These are phyloP conservation scores for Micrastur ruficollis DNA, from an alignment of 2,797 vertebrate species.

Conservation along the genomic window DNA sequence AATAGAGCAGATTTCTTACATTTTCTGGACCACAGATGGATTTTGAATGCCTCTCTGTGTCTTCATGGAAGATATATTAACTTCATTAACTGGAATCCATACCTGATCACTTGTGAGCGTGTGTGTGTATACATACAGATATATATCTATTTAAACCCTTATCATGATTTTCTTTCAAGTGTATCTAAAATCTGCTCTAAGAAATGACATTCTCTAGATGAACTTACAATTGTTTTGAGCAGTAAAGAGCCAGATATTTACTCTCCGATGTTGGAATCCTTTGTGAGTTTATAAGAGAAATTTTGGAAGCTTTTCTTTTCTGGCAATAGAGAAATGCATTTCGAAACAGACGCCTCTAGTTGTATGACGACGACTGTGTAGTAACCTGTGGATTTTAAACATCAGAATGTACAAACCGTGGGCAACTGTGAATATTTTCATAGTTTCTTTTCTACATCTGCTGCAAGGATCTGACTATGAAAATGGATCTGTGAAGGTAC, in stretches of 20 bases:
- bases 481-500: conserved; percentile 74
- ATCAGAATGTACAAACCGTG: conserved; percentile 78
- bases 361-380: conserved; percentile 57
- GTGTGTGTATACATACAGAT: neutral
- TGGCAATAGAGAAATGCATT: conserved; percentile 71
- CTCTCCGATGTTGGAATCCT: conserved; percentile 29
- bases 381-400: conserved; percentile 62
- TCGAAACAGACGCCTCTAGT: conserved; percentile 59
- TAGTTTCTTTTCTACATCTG: conserved; percentile 73
- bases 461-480: conserved; percentile 72
- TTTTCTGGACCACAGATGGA: conserved; percentile 58
- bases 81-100: conserved; percentile 19
- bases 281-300: conserved; percentile 17
- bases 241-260: conserved; percentile 39
- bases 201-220: conserved; percentile 42
- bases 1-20: conserved; percentile 2
- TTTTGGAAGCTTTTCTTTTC: conserved; percentile 43
- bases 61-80: conserved; percentile 47
- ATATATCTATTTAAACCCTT: conserved; percentile 3
- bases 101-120: conserved; percentile 33
- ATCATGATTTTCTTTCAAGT: conserved; percentile 32
- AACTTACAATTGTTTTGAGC: conserved; percentile 46
- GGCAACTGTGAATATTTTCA: conserved; percentile 72
- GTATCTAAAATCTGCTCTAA: conserved; percentile 22
- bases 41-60: conserved; percentile 28